Conservation (phyloP, 1,140 invertebrate species). For the Cotesia glomerata region DNA sequence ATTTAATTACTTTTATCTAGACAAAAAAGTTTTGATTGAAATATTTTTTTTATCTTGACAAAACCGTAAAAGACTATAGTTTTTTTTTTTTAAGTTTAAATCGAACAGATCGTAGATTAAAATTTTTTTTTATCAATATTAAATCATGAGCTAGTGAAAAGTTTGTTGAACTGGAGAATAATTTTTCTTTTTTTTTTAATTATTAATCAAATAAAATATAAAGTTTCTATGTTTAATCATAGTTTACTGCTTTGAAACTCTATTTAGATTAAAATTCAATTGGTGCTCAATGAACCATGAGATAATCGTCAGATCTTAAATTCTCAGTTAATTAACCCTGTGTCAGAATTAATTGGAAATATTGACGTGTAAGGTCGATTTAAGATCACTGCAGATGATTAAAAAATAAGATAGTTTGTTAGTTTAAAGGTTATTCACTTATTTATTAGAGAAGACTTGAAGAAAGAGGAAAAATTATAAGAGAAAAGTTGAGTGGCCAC, state of each 20-base stretch:
- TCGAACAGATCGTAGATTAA: not conserved
- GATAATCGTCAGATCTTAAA: not conserved
- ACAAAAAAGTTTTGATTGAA: not conserved
- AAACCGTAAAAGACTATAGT: not conserved
- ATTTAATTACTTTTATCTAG: not conserved
- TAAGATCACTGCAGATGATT: no score
- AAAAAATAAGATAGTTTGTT: no score
- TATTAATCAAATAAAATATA: not conserved
- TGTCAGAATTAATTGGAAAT: not conserved
- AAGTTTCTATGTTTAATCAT: not conserved
- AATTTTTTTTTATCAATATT: not conserved
- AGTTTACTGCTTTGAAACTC: not conserved
- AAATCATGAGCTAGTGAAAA: not conserved
- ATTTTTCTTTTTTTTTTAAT: not conserved
- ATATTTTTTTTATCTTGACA: not conserved
- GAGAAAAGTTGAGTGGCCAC: not conserved
- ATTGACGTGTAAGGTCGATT: no score
- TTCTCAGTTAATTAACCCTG: constrained; percentile 16
- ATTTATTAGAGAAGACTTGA: no score
- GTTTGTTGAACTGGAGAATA: not conserved
- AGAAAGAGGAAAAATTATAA: not conserved
- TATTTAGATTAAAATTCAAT: constrained; percentile 15
- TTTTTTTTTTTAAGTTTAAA: not conserved
- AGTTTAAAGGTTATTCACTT: no score
- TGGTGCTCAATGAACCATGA: constrained; percentile 14